Conservation (phyloP, 2,113 vertebrate genomes). For the Macquaria ambigua region DNA sequence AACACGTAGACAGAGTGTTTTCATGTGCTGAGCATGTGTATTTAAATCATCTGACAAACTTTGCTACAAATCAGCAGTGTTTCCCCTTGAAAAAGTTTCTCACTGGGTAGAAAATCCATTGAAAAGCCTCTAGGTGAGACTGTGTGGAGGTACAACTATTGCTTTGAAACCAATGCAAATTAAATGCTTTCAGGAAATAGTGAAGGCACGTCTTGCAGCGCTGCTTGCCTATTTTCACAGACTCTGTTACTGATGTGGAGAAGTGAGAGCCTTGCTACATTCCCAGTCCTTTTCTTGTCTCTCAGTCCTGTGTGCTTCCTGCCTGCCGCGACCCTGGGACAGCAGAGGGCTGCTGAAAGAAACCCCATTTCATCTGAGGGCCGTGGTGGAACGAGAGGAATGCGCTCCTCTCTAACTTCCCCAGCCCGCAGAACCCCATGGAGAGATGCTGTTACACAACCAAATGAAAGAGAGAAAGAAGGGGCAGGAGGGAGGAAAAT, state of each 20-base stretch:
- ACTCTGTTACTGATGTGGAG: slow-evolving; percentile 34
- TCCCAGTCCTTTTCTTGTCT: slow-evolving; percentile 49
- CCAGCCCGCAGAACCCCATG: slow-evolving; percentile 53
- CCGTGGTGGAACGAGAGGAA: slow-evolving; percentile 71
- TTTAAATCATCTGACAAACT: slow-evolving; percentile 33
- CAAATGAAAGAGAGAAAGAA: slow-evolving; percentile 55
- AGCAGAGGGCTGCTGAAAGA: slow-evolving; percentile 39
- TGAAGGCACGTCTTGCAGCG: slow-evolving; percentile 7
- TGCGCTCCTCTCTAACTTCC: slow-evolving; percentile 59
- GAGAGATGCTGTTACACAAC: slow-evolving; percentile 65
- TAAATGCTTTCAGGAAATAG: slow-evolving; percentile 46
- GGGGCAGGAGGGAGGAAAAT: slow-evolving; percentile 42
- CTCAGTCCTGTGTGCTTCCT: slow-evolving; percentile 36
- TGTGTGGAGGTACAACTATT: background rate
- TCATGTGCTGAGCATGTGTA: slow-evolving; percentile 39
- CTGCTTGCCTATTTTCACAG: slow-evolving; percentile 32
- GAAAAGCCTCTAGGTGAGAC: slow-evolving; percentile 24
- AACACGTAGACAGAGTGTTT: background rate
- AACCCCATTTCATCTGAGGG: slow-evolving; percentile 55
- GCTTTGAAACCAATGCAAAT: slow-evolving; percentile 50
- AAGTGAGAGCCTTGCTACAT: slow-evolving; percentile 26
- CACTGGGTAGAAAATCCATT: background rate
- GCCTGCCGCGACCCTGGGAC: slow-evolving; percentile 53
- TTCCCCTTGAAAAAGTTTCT: slow-evolving; percentile 27
- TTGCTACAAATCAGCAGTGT: slow-evolving; percentile 15